Base-by-base conservation (phyloP, 2,797 vertebrate genomes). In the Buphagus erythrorhynchus region DNA sequence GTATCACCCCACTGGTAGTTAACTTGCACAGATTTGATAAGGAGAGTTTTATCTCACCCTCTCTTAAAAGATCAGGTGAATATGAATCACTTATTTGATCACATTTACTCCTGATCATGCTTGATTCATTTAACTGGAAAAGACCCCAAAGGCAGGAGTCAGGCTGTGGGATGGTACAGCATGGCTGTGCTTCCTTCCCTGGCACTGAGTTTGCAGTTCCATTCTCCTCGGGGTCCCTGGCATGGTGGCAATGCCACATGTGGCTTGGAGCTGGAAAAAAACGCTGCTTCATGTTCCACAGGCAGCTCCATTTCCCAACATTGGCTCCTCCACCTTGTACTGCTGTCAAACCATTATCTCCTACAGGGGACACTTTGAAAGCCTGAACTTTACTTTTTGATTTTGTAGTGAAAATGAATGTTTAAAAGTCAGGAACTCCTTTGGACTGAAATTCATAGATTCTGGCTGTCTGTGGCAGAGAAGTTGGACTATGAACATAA, bases 231-330 rank as follows among this genome's bases (percentile, higher is more conserved):
- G 22, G 16, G 42, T 48, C 15, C 26, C 57, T 71, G 46, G 62
- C 35, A 22, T 0, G 2, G n/a, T 68, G 31, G 17, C 29, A 90
- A 38, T 40, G 66, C 29, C 49, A 7, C 0, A 0, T 11, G 33
- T 33, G 49, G 25, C 59, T 45, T 40, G 58, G n/a, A 92, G 54
- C 57, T 54, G 42, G 21, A 80, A 33, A 38, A 9, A 59, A 69
- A 28, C 0, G 4, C 21, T 55, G 45, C 16, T 85, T 22, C 7
- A 0, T 8, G 19, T 38, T 13, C 51, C 67, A 35, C 1, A 4
- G 29, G 42, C 54, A 75, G 22, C 25, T 94, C 35, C 16, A 4
- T 40, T n/a, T 40, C 55, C 28, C 1, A 1, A 16, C 42, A 25
- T 3, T 4, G 9, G 38, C 1, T 1, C 1, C 0, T 61, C 13